Percentiles rank a stretch among this genome's conserved stretches.
These are phyloP conservation scores for Hemibagrus wyckioides DNA, from an alignment of 2,113 vertebrate species.

Conservation along the genomic window DNA sequence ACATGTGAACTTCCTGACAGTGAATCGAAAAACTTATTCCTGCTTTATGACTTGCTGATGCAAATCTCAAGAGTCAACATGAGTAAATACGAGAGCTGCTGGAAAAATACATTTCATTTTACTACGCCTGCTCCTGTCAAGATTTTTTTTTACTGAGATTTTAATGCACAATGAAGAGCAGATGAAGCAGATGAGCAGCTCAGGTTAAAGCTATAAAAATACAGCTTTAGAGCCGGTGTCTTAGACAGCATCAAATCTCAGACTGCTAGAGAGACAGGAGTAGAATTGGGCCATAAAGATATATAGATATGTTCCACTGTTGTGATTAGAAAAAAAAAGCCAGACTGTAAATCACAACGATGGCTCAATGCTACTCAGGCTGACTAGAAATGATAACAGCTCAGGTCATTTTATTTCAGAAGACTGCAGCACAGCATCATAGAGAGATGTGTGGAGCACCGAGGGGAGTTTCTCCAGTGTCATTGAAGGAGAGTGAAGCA, in stretches of 20 bases:
- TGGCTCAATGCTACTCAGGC: not conserved
- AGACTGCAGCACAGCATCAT: not conserved
- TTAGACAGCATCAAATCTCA: not conserved
- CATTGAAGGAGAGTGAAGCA: constrained; percentile 52
- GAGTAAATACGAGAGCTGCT: not conserved
- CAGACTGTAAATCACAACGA: not conserved
- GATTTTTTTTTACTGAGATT: no score
- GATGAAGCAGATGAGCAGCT: constrained; percentile 5
- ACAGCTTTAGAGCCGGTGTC: constrained; percentile 30
- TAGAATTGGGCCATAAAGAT: constrained; percentile 5
- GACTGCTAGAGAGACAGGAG: constrained; percentile 50
- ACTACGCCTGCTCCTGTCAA: not conserved
- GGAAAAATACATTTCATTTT: not conserved
- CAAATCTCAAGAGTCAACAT: not conserved
- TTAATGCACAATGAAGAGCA: not conserved
- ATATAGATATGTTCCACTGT: constrained; percentile 10
- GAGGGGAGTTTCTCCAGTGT: not conserved
- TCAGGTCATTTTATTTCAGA: constrained; percentile 34
- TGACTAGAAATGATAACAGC: constrained; percentile 1
- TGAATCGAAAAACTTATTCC: not conserved
- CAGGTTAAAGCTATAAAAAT: not conserved
- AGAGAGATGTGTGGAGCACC: not conserved
- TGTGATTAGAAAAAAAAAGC: constrained; percentile 41
- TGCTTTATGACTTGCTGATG: not conserved
- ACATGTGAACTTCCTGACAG: not conserved